Percentiles rank a stretch among this genome's conserved stretches.
Evolutionary conservation across 2,888 invertebrate species (phyloP).

Genomic region (Desoria tigrina): DNA sequence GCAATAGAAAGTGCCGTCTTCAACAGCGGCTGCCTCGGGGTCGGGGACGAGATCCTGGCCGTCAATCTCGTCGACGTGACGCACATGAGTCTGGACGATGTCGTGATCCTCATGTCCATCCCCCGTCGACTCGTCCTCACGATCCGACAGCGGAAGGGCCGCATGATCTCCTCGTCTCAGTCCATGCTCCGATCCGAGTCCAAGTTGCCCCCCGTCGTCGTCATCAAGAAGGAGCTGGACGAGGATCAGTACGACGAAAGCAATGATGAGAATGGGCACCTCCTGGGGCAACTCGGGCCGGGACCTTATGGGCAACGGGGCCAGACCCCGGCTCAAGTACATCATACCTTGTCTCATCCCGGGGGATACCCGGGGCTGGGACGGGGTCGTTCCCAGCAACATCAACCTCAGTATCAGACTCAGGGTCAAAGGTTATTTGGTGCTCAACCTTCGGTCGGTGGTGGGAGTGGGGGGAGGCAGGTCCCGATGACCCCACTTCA

Average conservation of each 20-base stretch:
- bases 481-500: conserved; percentile 44
- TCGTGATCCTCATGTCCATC: conserved; percentile 99
- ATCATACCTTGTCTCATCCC: conserved; percentile 31
- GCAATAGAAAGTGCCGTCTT: conserved; percentile 95
- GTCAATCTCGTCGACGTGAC: conserved; percentile 98
- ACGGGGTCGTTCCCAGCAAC: conserved; percentile 36
- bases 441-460: conserved; percentile 32
- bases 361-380: conserved; percentile 41
- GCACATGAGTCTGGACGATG: conserved; percentile 97
- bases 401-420: conserved; percentile 38
- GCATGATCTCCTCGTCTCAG: conserved; percentile 5
- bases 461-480: conserved; percentile 16
- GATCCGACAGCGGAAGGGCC: conserved; percentile 69
- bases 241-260: conserved; percentile 63
- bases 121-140: conserved; percentile 91
- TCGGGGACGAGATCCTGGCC: conserved; percentile 96
- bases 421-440: conserved; percentile 45
- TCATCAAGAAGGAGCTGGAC: conserved; percentile 81
- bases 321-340: conserved; percentile 34
- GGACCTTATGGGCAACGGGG: conserved; percentile 36
- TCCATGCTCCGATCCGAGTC: conserved; percentile 38
- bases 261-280: conserved; percentile 56
- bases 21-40: conserved; percentile 88
- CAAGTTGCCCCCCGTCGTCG: conserved; percentile 76
- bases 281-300: conserved; percentile 55